Evolutionary conservation across 2,113 vertebrate species (phyloP).

Genomic region (Anolis sagrei): DNA sequence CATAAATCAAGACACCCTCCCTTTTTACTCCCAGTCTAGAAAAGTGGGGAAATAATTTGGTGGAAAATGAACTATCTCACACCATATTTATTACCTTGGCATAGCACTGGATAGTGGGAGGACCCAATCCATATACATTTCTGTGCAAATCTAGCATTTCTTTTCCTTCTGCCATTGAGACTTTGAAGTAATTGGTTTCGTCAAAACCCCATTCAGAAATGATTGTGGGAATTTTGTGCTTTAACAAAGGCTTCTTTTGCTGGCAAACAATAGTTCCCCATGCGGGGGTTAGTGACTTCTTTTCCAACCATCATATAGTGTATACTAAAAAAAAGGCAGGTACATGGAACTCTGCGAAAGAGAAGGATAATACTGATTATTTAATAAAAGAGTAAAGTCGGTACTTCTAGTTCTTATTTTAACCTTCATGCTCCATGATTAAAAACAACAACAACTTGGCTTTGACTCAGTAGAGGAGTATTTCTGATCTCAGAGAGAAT

Average conservation of each 20-base stretch:
- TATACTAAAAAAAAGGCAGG: not conserved
- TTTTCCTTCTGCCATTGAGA: not conserved
- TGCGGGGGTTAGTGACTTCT: no score
- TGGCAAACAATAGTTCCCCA: not conserved
- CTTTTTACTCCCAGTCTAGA: no score
- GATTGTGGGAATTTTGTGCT: not conserved
- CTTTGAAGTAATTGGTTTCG: not conserved
- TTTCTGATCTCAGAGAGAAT: no score
- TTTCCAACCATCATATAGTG: not conserved
- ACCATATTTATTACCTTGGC: no score
- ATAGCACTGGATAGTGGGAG: no score
- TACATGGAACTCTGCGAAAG: not conserved
- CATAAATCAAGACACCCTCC: no score
- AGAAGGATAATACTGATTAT: not conserved
- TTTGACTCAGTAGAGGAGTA: not conserved
- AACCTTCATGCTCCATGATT: not conserved
- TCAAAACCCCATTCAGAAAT: not conserved
- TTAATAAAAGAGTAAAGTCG: not conserved
- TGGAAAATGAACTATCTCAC: no score
- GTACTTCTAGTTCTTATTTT: not conserved
- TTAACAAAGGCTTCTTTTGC: not conserved
- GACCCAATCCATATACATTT: no score
- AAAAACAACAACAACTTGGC: not conserved
- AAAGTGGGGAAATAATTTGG: no score
- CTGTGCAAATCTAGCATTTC: not conserved